A percentile compares a stretch with the other conserved stretches of the same genome.
Evolutionary conservation across 2,888 invertebrate genomes (phyloP).

Genomic region (Seladonia tumulorum): DNA sequence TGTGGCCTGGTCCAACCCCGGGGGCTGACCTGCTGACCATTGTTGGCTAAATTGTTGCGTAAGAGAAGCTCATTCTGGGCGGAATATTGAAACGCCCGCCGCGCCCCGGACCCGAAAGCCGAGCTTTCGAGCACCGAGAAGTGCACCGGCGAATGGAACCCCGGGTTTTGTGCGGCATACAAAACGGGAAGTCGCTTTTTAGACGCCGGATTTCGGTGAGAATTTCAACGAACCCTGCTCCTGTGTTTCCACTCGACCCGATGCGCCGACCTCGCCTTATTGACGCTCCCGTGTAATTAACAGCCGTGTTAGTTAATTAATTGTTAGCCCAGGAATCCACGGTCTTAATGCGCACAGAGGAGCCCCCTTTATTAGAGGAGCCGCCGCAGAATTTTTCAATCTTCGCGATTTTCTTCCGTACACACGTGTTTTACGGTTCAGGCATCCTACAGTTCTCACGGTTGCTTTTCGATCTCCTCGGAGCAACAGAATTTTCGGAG

Average conservation of each 20-base stretch:
- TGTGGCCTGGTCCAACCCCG: conserved; percentile 56
- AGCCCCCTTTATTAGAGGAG: too few species aligned
- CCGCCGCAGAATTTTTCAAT: not conserved
- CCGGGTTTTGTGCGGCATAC: conserved; percentile 1
- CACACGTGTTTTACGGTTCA: too few species aligned
- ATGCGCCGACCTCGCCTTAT: not conserved
- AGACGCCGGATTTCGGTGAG: conserved; percentile 13
- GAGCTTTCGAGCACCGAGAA: conserved; percentile 19
- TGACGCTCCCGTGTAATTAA: conserved; percentile 2
- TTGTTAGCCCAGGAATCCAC: not conserved
- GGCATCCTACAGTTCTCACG: too few species aligned
- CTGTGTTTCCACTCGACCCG: not conserved
- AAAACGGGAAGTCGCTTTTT: conserved; percentile 4
- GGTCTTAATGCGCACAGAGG: not conserved
- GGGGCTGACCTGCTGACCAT: conserved; percentile 67
- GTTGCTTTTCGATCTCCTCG: too few species aligned
- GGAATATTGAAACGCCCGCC: conserved; percentile 54
- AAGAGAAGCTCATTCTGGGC: conserved; percentile 38
- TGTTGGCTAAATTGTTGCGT: conserved; percentile 75
- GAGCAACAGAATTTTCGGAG: too few species aligned
- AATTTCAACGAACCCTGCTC: not conserved
- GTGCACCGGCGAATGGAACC: not conserved
- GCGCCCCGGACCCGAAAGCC: not conserved
- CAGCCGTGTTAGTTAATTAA: not conserved
- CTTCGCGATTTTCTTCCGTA: too few species aligned